phyloP scores from a whole-genome alignment of 2,113 vertebrate genomes.

The Rostratula benghalensis region DNA sequence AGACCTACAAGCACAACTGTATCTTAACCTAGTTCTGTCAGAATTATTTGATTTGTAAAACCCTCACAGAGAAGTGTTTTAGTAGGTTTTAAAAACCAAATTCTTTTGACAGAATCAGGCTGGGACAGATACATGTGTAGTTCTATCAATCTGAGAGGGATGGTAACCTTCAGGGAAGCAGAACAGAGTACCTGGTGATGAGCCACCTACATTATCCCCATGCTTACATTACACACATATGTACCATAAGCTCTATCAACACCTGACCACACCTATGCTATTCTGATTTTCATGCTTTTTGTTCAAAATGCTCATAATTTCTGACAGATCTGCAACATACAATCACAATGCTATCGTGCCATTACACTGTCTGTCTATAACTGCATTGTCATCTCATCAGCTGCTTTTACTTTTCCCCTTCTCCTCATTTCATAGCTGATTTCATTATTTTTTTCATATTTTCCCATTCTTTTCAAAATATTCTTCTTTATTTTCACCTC shows the following conservation, averaged over 20 bases:
- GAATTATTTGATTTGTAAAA: constrained; percentile 44
- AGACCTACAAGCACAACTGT: neutral
- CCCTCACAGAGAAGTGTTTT: neutral
- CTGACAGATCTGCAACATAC: neutral
- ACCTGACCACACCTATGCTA: neutral
- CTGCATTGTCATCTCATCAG: neutral
- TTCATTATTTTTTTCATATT: neutral
- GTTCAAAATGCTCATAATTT: neutral
- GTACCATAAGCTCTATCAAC: neutral
- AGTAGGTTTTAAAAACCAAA: constrained; percentile 17
- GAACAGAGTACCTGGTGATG: neutral
- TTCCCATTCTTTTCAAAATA: neutral
- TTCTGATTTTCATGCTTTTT: neutral
- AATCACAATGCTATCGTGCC: neutral
- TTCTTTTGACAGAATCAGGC: constrained; percentile 61
- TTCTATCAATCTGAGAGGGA: neutral
- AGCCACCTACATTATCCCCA: neutral
- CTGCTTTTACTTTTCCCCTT: neutral
- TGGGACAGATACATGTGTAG: neutral
- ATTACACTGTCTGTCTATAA: neutral
- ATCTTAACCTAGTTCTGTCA: constrained; percentile 58
- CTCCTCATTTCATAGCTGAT: neutral
- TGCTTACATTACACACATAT: neutral
- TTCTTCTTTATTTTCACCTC: neutral
- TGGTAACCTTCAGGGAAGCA: neutral